A percentile compares a stretch with the other conserved stretches of the same genome.
phyloP scores from a whole-genome alignment of 2,888 invertebrate species.

The Euclidia mi region DNA sequence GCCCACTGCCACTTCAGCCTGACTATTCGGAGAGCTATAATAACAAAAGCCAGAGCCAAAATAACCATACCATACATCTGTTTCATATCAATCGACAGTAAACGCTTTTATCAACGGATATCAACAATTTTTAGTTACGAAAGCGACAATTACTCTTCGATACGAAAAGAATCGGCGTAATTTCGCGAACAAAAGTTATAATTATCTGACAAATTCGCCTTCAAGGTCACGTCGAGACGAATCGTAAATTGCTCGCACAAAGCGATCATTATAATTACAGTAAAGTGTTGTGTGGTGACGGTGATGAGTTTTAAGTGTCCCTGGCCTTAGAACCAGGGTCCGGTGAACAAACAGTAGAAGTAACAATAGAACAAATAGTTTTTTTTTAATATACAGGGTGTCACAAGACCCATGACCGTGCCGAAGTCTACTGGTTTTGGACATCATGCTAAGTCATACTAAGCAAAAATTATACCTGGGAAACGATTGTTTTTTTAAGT shows the following conservation, averaged over 20 bases:
- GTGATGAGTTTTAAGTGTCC: conserved; percentile 18
- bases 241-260: conserved; percentile 47
- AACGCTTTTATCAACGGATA: background rate
- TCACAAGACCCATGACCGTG: no score
- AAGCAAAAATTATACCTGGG: no score
- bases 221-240: conserved; percentile 50
- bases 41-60: no score
- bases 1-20: no score
- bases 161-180: conserved; percentile 41
- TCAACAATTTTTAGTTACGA: conserved; percentile 24
- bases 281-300: conserved; percentile 22
- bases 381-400: no score
- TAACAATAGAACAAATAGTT: no score
- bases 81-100: background rate
- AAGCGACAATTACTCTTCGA: conserved; percentile 29
- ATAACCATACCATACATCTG: no score
- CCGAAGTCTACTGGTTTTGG: no score
- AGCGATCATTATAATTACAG: conserved; percentile 45
- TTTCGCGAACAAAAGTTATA: conserved; percentile 44
- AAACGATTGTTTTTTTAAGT: no score
- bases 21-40: no score
- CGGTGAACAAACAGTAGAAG: background rate
- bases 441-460: no score
- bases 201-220: conserved; percentile 41
- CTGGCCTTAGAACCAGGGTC: conserved; percentile 19